Evolutionary conservation across 2,888 invertebrate species (phyloP).

Genomic region (Shargacucullia verbasci): DNA sequence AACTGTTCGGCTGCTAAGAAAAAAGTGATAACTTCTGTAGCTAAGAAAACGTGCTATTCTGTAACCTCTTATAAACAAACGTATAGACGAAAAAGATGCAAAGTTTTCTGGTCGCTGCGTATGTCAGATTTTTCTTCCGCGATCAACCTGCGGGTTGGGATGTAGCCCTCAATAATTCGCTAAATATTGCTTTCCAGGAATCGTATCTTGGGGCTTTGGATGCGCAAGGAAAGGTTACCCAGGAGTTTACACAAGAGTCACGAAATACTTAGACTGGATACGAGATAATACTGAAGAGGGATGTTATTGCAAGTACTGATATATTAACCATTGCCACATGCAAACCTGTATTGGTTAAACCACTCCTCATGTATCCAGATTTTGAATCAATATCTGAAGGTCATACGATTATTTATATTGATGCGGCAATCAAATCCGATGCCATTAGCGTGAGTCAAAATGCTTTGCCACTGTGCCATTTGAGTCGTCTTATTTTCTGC

Average conservation of each 20-base stretch:
- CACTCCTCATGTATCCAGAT: not conserved
- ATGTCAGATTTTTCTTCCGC: too few relatives aligned
- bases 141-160: too few relatives aligned
- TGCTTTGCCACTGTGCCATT: slow-evolving; percentile 6
- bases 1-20: too few relatives aligned
- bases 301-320: slow-evolving; percentile 92
- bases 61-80: too few relatives aligned
- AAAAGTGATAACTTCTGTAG: too few relatives aligned
- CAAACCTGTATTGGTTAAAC: too few relatives aligned
- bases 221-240: slow-evolving; percentile 95
- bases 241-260: slow-evolving; percentile 95
- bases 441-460: not conserved
- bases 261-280: slow-evolving; percentile 95
- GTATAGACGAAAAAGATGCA: too few relatives aligned
- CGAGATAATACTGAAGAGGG: slow-evolving; percentile 93
- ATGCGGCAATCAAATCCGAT: not conserved
- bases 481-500: slow-evolving; percentile 1
- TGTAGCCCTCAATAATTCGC: not conserved
- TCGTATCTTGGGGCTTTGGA: slow-evolving; percentile 97
- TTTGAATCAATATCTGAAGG: not conserved
- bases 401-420: slow-evolving; percentile 1
- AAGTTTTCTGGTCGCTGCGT: too few relatives aligned
- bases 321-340: not conserved
- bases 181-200: slow-evolving; percentile 83
- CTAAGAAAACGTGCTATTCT: too few relatives aligned